Percentiles rank a stretch among this genome's conserved stretches.
phyloP scores from a whole-genome alignment of 53 echinoderm and acorn worm species.

The Apostichopus leukothele region DNA sequence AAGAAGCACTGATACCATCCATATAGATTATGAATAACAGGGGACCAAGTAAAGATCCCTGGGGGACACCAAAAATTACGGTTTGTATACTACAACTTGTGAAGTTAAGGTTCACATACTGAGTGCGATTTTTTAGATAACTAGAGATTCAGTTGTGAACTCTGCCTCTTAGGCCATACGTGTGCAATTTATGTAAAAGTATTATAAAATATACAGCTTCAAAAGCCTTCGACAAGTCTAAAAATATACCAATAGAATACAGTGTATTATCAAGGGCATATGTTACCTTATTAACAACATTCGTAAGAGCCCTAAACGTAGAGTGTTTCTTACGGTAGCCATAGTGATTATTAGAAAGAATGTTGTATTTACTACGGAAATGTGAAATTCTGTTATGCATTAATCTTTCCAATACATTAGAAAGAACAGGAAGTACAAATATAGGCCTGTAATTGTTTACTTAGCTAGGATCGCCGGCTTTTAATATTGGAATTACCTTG shows the following conservation, averaged over 20 bases:
- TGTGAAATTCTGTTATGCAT: not conserved
- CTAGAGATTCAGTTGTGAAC: not conserved
- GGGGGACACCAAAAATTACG: conserved; percentile 2
- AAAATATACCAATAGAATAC: not conserved
- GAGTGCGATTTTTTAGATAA: not conserved
- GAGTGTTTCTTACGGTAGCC: not conserved
- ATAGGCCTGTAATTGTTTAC: not conserved
- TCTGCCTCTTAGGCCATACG: not conserved
- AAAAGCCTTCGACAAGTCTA: not conserved
- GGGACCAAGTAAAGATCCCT: not conserved
- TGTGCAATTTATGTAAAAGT: not conserved
- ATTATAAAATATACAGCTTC: not conserved
- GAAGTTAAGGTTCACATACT: not conserved
- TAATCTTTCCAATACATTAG: not conserved
- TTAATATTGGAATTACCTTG: not conserved
- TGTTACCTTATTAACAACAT: too few relatives aligned
- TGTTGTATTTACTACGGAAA: not conserved
- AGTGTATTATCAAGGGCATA: too few relatives aligned
- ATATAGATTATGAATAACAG: not conserved
- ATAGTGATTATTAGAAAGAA: not conserved
- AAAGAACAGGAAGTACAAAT: not conserved
- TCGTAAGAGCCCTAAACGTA: not conserved
- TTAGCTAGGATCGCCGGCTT: not conserved
- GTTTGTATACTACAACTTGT: not conserved
- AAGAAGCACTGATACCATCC: not conserved